phyloP scores from a whole-genome alignment of 1,140 invertebrate species.

The Drosophila arizonae region DNA sequence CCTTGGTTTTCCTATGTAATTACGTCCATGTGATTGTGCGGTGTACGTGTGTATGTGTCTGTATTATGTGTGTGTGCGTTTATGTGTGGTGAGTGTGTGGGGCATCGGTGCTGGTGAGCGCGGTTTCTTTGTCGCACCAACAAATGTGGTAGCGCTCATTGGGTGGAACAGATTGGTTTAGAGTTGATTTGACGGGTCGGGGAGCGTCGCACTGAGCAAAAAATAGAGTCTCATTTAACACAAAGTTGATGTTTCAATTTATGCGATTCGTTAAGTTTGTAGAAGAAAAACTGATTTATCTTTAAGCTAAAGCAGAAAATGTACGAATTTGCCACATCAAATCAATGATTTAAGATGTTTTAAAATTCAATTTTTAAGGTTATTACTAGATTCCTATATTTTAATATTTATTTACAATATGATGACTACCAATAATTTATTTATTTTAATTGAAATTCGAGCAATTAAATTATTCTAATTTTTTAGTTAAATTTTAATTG shows the following conservation, averaged over 20 bases:
- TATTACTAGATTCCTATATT: too few relatives aligned
- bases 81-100: slow-evolving; percentile 24
- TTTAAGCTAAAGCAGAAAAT: too few relatives aligned
- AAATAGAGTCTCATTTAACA: background rate
- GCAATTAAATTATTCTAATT: too few relatives aligned
- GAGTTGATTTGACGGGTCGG: slow-evolving; percentile 44
- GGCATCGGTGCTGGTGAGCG: slow-evolving; percentile 20
- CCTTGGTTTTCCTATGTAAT: slow-evolving; percentile 23
- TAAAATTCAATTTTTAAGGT: too few relatives aligned
- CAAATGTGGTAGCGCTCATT: slow-evolving; percentile 57
- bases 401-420: too few relatives aligned
- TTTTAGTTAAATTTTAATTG: background rate
- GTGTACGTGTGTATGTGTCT: slow-evolving; percentile 3
- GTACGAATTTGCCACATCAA: too few relatives aligned
- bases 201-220: slow-evolving; percentile 6
- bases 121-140: slow-evolving; percentile 62
- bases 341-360: too few relatives aligned
- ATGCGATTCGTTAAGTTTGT: background rate
- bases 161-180: slow-evolving; percentile 62
- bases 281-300: too few relatives aligned
- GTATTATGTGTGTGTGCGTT: slow-evolving; percentile 6
- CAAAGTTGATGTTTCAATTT: slow-evolving; percentile 17
- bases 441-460: too few relatives aligned
- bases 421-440: too few relatives aligned
- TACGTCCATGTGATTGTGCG: background rate